Percentiles rank a stretch among this genome's conserved stretches.
Evolutionary conservation across 2,113 vertebrate species (phyloP).

Genomic region (Leiothrix lutea): DNA sequence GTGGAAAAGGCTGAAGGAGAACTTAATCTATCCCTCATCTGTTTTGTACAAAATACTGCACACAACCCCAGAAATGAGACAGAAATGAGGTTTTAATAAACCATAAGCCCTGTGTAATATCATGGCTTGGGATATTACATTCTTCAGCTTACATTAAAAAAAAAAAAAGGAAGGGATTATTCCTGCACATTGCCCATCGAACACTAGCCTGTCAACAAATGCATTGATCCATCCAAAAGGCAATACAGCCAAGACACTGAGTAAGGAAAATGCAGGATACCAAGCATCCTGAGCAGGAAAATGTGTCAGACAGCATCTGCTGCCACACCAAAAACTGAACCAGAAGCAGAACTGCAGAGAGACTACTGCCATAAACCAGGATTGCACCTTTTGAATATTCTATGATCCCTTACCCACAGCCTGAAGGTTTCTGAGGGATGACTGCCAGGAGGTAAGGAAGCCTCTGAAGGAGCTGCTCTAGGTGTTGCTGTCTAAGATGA

Average conservation of each 20-base stretch:
- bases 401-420: neutral
- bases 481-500: neutral
- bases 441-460: neutral
- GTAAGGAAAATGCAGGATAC: neutral
- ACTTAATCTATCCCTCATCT: neutral
- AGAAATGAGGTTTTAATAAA: neutral
- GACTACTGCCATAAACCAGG: neutral
- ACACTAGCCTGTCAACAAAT: neutral
- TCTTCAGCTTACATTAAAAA: neutral
- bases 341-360: neutral
- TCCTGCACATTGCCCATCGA: rapidly evolving
- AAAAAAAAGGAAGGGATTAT: neutral
- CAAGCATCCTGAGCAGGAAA: neutral
- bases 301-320: neutral
- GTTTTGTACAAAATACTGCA: neutral
- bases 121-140: neutral
- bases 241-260: neutral
- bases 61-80: neutral
- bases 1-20: neutral
- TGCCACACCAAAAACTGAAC: slow-evolving; percentile 2
- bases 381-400: neutral
- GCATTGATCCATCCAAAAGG: neutral
- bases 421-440: neutral
- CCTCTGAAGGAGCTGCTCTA: neutral
- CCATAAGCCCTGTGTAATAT: neutral